Percentiles rank a stretch among this genome's conserved stretches.
These are phyloP conservation scores for Magallana nippona DNA, from an alignment of 2,888 invertebrate species.

Conservation along the genomic window DNA sequence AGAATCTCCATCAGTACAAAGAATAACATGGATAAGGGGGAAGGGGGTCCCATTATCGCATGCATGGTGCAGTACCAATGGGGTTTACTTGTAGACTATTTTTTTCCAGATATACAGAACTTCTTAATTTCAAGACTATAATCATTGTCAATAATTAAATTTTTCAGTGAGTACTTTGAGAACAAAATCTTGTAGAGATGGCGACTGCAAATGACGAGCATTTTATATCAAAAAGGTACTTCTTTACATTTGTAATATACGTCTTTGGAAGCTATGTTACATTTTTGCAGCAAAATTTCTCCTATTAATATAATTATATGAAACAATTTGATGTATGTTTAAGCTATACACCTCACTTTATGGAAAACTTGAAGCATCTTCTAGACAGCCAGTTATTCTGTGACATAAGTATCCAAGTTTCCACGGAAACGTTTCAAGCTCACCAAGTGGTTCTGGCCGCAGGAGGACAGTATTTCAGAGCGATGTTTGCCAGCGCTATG, in stretches of 20 bases:
- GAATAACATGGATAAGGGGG: too few relatives aligned
- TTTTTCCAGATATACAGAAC: too few relatives aligned
- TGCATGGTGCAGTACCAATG: too few relatives aligned
- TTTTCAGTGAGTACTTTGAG: neutral
- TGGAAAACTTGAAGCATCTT: slow-evolving; percentile 57
- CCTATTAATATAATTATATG: too few relatives aligned
- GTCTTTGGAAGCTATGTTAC: too few relatives aligned
- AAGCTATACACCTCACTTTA: slow-evolving; percentile 54
- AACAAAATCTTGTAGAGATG: neutral
- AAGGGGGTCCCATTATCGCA: too few relatives aligned
- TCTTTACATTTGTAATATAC: neutral
- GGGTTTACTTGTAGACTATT: too few relatives aligned
- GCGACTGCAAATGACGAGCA: neutral
- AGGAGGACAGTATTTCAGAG: slow-evolving; percentile 94
- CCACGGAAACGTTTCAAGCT: slow-evolving; percentile 80
- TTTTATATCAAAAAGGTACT: neutral
- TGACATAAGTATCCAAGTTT: slow-evolving; percentile 67
- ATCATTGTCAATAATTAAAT: too few relatives aligned
- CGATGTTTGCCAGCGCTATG: slow-evolving; percentile 93
- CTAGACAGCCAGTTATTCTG: slow-evolving; percentile 61
- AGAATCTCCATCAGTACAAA: too few relatives aligned
- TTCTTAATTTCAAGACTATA: too few relatives aligned
- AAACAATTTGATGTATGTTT: neutral
- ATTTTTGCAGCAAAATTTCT: too few relatives aligned
- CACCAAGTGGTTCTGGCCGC: slow-evolving; percentile 93